These are phyloP conservation scores for Gila robusta DNA, from an alignment of 2,797 vertebrate species.

Conservation along the genomic window DNA sequence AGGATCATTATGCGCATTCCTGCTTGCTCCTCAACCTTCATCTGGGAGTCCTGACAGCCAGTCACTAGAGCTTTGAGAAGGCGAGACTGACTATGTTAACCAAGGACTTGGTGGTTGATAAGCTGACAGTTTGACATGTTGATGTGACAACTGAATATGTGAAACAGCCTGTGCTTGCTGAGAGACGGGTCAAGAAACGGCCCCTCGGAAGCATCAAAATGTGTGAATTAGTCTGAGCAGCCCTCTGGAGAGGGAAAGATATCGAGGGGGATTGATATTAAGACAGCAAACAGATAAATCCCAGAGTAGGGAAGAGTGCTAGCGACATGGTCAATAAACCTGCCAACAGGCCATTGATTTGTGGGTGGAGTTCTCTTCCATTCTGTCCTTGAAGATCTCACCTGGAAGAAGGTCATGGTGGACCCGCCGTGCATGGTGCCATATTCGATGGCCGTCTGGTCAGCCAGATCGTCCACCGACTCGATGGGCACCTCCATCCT, in stretches of 20 bases:
- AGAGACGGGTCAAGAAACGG: slow-evolving; percentile 52
- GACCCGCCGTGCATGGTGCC: slow-evolving; percentile 98
- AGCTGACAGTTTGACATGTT: slow-evolving; percentile 33
- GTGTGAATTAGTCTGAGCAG: slow-evolving; percentile 50
- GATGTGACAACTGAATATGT: slow-evolving; percentile 48
- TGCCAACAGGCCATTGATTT: slow-evolving; percentile 55
- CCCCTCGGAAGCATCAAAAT: slow-evolving; percentile 15
- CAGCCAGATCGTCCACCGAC: slow-evolving; percentile 96
- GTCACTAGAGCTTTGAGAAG: slow-evolving; percentile 32
- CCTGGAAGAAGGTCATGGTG: slow-evolving; percentile 99
- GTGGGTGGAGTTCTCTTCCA: background rate
- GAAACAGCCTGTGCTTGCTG: slow-evolving; percentile 47
- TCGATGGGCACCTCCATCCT: slow-evolving; percentile 99
- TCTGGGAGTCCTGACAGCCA: slow-evolving; percentile 24
- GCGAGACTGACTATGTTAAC: slow-evolving; percentile 40
- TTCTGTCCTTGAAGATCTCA: slow-evolving; percentile 64
- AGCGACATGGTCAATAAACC: slow-evolving; percentile 59
- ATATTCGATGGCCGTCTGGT: slow-evolving; percentile 97
- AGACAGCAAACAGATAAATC: slow-evolving; percentile 50
- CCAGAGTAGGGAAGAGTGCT: slow-evolving; percentile 58
- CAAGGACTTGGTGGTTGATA: slow-evolving; percentile 44
- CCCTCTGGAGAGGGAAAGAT: slow-evolving; percentile 45
- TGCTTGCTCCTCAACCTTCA: background rate
- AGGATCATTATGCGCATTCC: background rate
- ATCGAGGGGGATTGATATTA: slow-evolving; percentile 47